A percentile compares a stretch with the other conserved stretches of the same genome.
These are phyloP conservation scores for Connochaetes taurinus DNA, from an alignment of 2,113 vertebrate species.

Conservation along the genomic window DNA sequence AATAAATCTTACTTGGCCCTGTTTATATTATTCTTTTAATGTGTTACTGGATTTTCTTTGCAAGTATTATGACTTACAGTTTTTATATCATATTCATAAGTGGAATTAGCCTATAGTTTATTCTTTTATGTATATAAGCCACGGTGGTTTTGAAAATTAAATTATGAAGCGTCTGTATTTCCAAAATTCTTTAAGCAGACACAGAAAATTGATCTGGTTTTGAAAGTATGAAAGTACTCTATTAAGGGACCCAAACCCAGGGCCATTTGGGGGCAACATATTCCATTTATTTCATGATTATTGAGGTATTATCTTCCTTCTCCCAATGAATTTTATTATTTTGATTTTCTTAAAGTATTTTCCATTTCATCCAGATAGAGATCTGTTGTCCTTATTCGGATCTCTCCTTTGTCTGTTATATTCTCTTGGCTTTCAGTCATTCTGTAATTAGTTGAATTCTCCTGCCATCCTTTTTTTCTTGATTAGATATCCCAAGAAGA, in stretches of 20 bases:
- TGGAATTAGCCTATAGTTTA: neutral
- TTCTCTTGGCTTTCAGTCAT: neutral
- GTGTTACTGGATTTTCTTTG: neutral
- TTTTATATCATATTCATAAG: neutral
- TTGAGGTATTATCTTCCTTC: neutral
- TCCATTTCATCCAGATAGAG: neutral
- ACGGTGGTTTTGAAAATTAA: neutral
- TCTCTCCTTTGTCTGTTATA: neutral
- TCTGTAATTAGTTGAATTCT: constrained; percentile 10
- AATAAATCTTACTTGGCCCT: neutral
- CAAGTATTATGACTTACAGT: neutral
- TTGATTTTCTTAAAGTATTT: neutral
- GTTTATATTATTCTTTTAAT: neutral
- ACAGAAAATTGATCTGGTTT: neutral
- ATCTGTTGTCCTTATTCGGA: neutral
- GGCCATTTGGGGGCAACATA: neutral
- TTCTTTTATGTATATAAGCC: neutral
- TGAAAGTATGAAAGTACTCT: neutral
- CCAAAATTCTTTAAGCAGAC: neutral
- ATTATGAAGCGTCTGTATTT: neutral
- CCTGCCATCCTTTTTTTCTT: neutral
- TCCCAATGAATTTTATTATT: neutral
- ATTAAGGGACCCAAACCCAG: neutral
- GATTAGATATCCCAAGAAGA: neutral
- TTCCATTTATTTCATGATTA: constrained; percentile 16